Evolutionary conservation across 2,113 vertebrate species (phyloP).

Genomic region (Hipposideros armiger): DNA sequence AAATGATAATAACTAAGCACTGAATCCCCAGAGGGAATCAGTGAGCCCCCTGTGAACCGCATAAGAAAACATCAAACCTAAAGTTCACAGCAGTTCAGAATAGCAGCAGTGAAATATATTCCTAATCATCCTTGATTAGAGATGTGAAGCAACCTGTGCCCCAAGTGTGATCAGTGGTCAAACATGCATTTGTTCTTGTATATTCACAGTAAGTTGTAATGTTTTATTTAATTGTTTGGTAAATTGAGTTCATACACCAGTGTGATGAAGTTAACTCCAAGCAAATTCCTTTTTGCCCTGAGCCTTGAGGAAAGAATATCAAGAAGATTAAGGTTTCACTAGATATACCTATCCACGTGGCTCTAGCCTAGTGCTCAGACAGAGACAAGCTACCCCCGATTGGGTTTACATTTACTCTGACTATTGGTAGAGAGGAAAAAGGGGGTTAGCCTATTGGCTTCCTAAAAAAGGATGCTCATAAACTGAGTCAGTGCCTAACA

Average conservation of each 20-base stretch:
- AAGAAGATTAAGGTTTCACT: background rate
- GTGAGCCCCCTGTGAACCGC: background rate
- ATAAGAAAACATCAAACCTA: background rate
- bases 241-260: background rate
- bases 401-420: background rate
- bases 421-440: background rate
- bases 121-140: background rate
- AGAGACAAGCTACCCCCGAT: background rate
- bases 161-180: background rate
- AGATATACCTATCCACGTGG: background rate
- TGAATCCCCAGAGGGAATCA: background rate
- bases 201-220: background rate
- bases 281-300: background rate
- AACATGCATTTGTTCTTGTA: background rate
- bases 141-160: background rate
- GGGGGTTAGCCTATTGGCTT: constrained; percentile 4
- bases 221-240: background rate
- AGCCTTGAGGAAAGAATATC: background rate
- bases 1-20: background rate
- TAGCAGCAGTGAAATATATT: background rate
- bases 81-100: background rate
- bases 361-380: background rate
- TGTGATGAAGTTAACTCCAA: background rate
- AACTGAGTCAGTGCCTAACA: constrained; percentile 14
- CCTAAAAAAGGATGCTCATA: background rate